Evolutionary conservation across 2,888 invertebrate species (phyloP), one percentile per base, ranked within the genome.

Genomic region (Dicycla oo): DNA sequence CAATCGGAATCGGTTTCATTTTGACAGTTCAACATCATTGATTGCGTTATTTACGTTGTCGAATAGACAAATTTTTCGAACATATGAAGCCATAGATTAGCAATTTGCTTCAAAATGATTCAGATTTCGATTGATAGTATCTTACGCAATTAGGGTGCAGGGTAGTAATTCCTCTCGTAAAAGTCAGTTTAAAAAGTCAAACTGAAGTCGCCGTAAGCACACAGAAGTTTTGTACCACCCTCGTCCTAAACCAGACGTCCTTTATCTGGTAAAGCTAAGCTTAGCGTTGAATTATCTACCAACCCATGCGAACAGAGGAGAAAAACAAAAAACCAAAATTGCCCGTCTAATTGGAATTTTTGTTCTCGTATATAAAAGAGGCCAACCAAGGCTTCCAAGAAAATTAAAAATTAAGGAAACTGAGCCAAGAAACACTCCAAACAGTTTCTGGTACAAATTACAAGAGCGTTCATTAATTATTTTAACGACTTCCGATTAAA

Each of bases 401-500:
- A 60, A 67, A 78, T 68, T 49, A 61, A 60, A 65, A 57, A 23
- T 71, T 65, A 43, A 57, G 60, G 26, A 75, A 80, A 65, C 13
- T 38, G 43, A 61, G 43, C 10, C 60, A 61, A 80, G 64, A 57
- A 80, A 18, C 57, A 23, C 34, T 67, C 47, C 47, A 34, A 67
- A 66, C 57, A 53, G 30, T 56, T 81, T 57, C 66, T 62, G 47
- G 34, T 2, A 30, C 38, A 63, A 68, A 67, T 68, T 34, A 65
- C 43, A 43, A 68, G 53, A 58, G 61, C 53, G 73, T 69, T 78
- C 56, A 64, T 60, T 45, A 64, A 67, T 75, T 61, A 71, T 74
- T 70, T 76, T 71, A 66, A 78, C 65, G 70, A 73, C 70, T 68
- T 80, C 78, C 81, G 54, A 69, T 69, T 76, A 56, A 69, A 83